A percentile compares a stretch with the other conserved stretches of the same genome.
Evolutionary conservation across 2,113 vertebrate species (phyloP).

Genomic region (Aphelocoma coerulescens): DNA sequence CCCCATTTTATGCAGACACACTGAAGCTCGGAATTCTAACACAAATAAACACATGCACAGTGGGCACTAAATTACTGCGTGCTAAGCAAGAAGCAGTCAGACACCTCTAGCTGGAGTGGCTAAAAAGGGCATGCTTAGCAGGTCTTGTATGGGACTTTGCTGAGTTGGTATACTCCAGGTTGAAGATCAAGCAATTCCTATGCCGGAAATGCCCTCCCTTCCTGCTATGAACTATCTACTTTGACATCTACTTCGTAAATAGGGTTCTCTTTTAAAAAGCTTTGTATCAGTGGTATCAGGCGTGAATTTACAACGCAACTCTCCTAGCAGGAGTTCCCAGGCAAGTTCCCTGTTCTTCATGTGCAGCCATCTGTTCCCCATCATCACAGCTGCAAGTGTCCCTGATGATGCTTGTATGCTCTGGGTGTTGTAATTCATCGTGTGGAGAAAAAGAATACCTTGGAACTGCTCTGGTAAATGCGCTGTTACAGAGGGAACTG

Average conservation of each 20-base stretch:
- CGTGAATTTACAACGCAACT: not conserved
- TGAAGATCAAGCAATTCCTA: not conserved
- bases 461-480: not conserved
- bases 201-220: not conserved
- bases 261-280: not conserved
- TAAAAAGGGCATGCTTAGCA: not conserved
- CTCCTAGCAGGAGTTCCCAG: not conserved
- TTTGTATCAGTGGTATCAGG: not conserved
- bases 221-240: not conserved
- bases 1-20: not conserved
- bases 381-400: not conserved
- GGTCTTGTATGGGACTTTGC: not conserved
- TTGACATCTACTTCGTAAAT: not conserved
- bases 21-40: not conserved
- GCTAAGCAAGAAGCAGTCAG: not conserved
- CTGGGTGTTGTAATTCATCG: not conserved
- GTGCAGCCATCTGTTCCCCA: constrained; percentile 1
- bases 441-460: not conserved
- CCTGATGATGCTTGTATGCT: not conserved
- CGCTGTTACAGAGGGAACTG: not conserved
- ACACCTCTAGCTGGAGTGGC: not conserved
- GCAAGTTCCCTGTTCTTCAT: not conserved
- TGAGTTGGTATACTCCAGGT: not conserved
- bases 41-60: not conserved
- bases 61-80: not conserved